These are phyloP conservation scores for Lithosia quadra DNA, from an alignment of 2,888 invertebrate genomes.

Conservation along the genomic window DNA sequence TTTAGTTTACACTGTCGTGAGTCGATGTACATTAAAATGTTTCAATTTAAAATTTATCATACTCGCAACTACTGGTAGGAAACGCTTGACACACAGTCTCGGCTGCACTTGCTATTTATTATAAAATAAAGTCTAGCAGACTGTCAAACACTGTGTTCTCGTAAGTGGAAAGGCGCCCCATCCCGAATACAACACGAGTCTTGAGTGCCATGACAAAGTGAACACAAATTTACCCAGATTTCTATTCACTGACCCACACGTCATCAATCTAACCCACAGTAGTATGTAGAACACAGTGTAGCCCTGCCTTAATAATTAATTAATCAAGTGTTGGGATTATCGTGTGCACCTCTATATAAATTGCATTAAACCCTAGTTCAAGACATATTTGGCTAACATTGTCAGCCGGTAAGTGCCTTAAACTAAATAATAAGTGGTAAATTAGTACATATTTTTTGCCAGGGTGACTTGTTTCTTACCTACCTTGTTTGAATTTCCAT, in stretches of 20 bases:
- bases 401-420: neutral
- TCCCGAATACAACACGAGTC: neutral
- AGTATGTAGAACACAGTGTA: neutral
- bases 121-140: too few species aligned
- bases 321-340: neutral
- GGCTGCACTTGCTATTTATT: neutral
- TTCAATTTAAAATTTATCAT: neutral
- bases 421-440: neutral
- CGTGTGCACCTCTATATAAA: neutral
- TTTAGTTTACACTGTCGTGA: neutral
- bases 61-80: neutral
- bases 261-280: neutral
- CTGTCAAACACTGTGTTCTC: neutral
- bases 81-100: neutral
- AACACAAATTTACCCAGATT: neutral
- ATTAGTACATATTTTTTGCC: neutral
- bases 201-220: neutral
- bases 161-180: neutral
- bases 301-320: slow-evolving; percentile 3
- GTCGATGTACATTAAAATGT: neutral
- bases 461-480: neutral
- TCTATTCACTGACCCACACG: neutral
- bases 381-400: neutral
- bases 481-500: too few species aligned
- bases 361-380: neutral